Percentiles rank a stretch among this genome's conserved stretches.
These are phyloP conservation scores for Cephus runcator DNA, from an alignment of 2,888 invertebrate genomes.

Conservation along the genomic window DNA sequence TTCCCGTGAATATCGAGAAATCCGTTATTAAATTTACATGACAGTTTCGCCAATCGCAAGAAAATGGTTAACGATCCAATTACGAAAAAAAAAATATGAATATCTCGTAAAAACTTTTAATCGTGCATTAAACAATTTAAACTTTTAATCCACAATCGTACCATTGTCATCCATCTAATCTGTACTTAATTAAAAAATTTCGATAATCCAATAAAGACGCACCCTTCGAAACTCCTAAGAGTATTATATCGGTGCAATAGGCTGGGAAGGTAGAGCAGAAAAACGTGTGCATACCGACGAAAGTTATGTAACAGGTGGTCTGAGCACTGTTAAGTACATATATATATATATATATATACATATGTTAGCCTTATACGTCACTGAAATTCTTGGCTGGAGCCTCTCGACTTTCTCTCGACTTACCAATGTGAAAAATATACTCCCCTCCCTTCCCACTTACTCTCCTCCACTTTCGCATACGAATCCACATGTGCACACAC, in stretches of 20 bases:
- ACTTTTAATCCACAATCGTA: neutral
- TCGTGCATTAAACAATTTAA: neutral
- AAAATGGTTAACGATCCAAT: neutral
- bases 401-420: neutral
- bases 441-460: neutral
- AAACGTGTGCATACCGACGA: slow-evolving; percentile 9
- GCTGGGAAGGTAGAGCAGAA: neutral
- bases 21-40: neutral
- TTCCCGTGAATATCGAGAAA: neutral
- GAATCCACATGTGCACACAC: neutral
- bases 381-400: neutral
- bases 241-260: neutral
- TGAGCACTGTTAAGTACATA: neutral
- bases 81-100: neutral
- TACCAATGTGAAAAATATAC: neutral
- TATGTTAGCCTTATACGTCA: too few relatives aligned
- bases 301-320: slow-evolving; percentile 36
- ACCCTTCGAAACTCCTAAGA: neutral
- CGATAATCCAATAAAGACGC: neutral
- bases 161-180: neutral
- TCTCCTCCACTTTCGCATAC: neutral
- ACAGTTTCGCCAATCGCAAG: neutral
- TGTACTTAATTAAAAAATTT: neutral
- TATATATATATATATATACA: neutral
- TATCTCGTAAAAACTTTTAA: neutral